phyloP scores from a whole-genome alignment of 2,113 vertebrate genomes.

The Apteryx mantelli region DNA sequence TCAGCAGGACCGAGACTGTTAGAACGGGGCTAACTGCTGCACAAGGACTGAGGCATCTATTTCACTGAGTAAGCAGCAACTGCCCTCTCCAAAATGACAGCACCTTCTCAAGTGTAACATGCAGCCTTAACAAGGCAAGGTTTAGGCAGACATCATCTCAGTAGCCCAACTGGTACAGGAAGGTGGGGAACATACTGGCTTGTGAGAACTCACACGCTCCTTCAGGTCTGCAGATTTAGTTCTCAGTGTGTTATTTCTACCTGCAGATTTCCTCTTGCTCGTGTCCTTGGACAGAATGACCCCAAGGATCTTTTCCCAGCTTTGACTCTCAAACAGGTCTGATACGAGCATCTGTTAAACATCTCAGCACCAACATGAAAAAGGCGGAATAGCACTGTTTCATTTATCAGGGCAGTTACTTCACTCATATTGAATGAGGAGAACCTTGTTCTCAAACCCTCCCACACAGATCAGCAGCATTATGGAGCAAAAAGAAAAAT shows the following conservation, averaged over 20 bases:
- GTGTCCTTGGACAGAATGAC: background rate
- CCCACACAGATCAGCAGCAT: background rate
- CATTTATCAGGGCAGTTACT: background rate
- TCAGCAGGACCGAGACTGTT: background rate
- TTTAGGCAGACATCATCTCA: background rate
- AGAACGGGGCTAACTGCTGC: too few species aligned
- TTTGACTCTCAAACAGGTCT: background rate
- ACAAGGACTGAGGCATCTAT: accelerated
- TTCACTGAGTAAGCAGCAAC: background rate
- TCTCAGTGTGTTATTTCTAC: background rate
- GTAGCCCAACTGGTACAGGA: background rate
- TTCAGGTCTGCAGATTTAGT: background rate
- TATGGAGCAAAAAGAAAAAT: background rate
- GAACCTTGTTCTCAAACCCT: background rate
- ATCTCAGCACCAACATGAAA: background rate
- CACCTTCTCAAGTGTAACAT: background rate
- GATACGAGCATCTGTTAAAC: background rate
- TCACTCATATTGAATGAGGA: background rate
- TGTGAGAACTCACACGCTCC: background rate
- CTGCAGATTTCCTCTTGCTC: background rate
- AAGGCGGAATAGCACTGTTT: background rate
- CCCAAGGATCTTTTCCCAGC: background rate
- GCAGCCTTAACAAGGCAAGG: background rate
- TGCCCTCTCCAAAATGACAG: background rate
- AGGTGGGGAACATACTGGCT: background rate